These are phyloP conservation scores for Drosophila kanekoi DNA, from an alignment of 2,888 invertebrate species.

Conservation along the genomic window DNA sequence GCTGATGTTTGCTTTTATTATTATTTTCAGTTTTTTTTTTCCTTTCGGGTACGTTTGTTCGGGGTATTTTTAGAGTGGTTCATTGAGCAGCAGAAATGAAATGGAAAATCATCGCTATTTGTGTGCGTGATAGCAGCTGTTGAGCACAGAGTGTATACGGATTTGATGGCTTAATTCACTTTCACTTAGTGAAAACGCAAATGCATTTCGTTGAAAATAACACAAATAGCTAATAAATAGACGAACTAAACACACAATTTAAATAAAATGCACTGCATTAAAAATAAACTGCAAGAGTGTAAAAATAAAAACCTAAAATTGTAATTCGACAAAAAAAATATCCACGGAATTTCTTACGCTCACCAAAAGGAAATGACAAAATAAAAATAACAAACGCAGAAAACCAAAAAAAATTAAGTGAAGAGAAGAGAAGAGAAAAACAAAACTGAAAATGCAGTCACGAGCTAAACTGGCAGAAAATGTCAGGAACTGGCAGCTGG, in stretches of 20 bases:
- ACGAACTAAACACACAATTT: slow-evolving; percentile 40
- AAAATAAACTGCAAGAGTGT: slow-evolving; percentile 63
- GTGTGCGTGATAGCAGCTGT: slow-evolving; percentile 50
- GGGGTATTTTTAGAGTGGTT: slow-evolving; percentile 61
- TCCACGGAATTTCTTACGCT: slow-evolving; percentile 54
- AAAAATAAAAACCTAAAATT: slow-evolving; percentile 59
- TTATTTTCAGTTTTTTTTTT: too few species aligned
- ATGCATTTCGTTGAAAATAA: slow-evolving; percentile 45
- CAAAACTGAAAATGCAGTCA: slow-evolving; percentile 33
- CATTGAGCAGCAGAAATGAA: slow-evolving; percentile 31
- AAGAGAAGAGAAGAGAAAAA: slow-evolving; percentile 14
- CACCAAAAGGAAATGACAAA: slow-evolving; percentile 36
- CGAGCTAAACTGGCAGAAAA: slow-evolving; percentile 37
- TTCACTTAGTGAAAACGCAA: slow-evolving; percentile 46
- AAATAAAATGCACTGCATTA: slow-evolving; percentile 55
- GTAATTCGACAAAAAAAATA: slow-evolving; percentile 26
- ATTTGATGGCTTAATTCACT: slow-evolving; percentile 44
- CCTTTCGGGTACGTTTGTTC: background rate
- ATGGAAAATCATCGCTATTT: slow-evolving; percentile 60
- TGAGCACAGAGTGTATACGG: slow-evolving; percentile 38
- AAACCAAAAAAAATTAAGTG: slow-evolving; percentile 2
- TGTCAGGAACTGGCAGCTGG: slow-evolving; percentile 51
- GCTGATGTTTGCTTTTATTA: slow-evolving; percentile 28
- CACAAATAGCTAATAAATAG: slow-evolving; percentile 57
- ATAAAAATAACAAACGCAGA: slow-evolving; percentile 19